Conservation (phyloP, 2,113 vertebrate genomes). For the Myrmophylax atrothorax region DNA sequence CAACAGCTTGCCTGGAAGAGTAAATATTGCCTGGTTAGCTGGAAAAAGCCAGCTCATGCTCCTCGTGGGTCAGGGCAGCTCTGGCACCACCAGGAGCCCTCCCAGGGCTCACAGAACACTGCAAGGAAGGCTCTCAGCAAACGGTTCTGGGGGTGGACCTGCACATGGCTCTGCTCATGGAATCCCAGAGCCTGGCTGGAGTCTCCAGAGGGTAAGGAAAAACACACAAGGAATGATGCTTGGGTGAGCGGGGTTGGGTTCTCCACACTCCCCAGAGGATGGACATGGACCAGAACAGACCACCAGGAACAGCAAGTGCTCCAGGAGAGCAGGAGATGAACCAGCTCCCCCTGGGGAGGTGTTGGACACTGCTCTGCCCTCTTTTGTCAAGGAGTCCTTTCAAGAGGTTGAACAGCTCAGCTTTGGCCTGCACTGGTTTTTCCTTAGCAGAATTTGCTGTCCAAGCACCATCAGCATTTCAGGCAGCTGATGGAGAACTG, state of each 20-base stretch:
- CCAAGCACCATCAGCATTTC: not conserved
- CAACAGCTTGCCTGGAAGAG: conserved; percentile 30
- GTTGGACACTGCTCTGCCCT: not conserved
- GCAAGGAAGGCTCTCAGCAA: not conserved
- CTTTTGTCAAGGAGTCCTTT: not conserved
- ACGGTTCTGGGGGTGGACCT: not conserved
- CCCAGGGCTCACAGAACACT: not conserved
- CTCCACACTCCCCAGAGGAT: not conserved
- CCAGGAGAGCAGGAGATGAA: not conserved
- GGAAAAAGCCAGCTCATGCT: conserved; percentile 27
- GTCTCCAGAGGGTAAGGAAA: not conserved
- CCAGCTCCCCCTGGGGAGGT: not conserved
- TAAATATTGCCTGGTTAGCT: conserved; percentile 41
- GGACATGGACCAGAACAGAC: rapidly evolving
- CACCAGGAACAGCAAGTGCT: not conserved
- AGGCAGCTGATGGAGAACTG: not conserved
- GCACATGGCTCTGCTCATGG: not conserved
- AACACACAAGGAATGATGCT: not conserved
- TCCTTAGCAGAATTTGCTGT: not conserved
- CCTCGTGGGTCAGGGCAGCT: not conserved
- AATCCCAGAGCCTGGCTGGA: not conserved
- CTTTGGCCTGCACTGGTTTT: not conserved
- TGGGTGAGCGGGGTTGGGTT: not conserved
- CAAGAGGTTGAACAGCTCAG: not conserved
- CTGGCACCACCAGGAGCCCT: not conserved